These are phyloP conservation scores for Carassius carassius DNA, from an alignment of 2,113 vertebrate species.

Conservation along the genomic window DNA sequence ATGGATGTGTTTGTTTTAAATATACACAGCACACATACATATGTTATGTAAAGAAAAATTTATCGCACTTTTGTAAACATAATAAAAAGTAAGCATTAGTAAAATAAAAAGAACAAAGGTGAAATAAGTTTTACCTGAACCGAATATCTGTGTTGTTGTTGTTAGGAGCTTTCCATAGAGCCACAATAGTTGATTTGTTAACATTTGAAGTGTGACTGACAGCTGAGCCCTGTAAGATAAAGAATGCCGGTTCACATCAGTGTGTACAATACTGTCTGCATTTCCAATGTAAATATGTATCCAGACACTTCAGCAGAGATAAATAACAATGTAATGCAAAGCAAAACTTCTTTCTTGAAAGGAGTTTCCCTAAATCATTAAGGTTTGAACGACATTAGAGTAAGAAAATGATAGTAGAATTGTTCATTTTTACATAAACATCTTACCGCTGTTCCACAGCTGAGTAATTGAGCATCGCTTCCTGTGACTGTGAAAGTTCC, in stretches of 20 bases:
- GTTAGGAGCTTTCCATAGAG: slow-evolving; percentile 69
- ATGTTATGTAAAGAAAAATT: too few species aligned
- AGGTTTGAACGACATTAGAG: background rate
- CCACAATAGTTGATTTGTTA: slow-evolving; percentile 60
- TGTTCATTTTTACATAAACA: background rate
- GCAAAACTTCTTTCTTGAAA: background rate
- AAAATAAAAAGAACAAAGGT: background rate
- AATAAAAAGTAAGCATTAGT: background rate
- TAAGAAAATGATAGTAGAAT: background rate
- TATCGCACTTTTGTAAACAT: background rate
- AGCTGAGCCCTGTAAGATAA: slow-evolving; percentile 65
- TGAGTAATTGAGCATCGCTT: slow-evolving; percentile 37
- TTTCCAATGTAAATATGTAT: background rate
- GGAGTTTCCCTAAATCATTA: background rate
- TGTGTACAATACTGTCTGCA: background rate
- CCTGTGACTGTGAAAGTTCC: slow-evolving; percentile 55
- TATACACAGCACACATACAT: too few species aligned
- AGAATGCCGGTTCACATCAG: background rate
- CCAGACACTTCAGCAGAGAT: background rate
- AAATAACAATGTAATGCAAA: background rate
- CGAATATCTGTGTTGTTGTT: slow-evolving; percentile 53
- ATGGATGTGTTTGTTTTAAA: too few species aligned
- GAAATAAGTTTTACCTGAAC: slow-evolving; percentile 64
- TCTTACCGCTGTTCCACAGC: slow-evolving; percentile 44
- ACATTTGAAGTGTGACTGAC: slow-evolving; percentile 64